Evolutionary conservation across 2,797 vertebrate genomes (phyloP).

Genomic region (Calcarius lapponicus): DNA sequence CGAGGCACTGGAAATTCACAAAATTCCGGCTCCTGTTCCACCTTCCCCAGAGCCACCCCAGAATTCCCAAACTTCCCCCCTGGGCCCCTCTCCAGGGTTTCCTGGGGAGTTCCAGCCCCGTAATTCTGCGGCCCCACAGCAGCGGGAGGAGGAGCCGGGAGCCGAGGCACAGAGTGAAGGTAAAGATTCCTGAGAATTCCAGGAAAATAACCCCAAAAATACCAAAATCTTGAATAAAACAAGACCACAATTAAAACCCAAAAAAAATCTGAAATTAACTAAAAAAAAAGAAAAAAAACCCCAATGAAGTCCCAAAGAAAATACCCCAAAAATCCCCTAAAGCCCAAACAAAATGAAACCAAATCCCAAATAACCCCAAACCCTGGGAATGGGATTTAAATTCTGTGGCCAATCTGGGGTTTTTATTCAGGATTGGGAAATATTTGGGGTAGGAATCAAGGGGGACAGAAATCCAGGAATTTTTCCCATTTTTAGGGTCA

Average conservation of each 20-base stretch:
- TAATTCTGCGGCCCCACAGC: fast-evolving
- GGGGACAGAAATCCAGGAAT: neutral
- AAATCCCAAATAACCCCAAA: neutral
- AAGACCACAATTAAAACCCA: neutral
- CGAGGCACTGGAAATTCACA: neutral
- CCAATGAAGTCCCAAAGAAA: neutral
- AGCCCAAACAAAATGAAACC: neutral
- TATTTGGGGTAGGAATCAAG: fast-evolving
- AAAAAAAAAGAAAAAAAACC: too few relatives aligned
- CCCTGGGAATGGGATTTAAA: neutral
- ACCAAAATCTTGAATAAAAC: too few relatives aligned
- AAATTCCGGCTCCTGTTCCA: neutral
- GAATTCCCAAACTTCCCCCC: neutral
- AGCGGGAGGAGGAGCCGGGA: neutral
- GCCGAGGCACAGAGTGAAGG: neutral
- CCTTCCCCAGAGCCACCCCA: fast-evolving
- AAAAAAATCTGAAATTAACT: too few relatives aligned
- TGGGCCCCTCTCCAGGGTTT: fast-evolving
- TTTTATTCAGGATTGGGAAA: fast-evolving
- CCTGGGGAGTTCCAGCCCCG: neutral
- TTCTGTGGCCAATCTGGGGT: fast-evolving
- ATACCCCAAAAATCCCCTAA: neutral
- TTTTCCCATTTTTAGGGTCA: constrained; percentile 77
- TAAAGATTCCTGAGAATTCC: neutral
- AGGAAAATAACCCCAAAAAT: too few relatives aligned